These are phyloP conservation scores for Dinocampus coccinellae DNA, from an alignment of 2,888 invertebrate genomes.

Conservation along the genomic window DNA sequence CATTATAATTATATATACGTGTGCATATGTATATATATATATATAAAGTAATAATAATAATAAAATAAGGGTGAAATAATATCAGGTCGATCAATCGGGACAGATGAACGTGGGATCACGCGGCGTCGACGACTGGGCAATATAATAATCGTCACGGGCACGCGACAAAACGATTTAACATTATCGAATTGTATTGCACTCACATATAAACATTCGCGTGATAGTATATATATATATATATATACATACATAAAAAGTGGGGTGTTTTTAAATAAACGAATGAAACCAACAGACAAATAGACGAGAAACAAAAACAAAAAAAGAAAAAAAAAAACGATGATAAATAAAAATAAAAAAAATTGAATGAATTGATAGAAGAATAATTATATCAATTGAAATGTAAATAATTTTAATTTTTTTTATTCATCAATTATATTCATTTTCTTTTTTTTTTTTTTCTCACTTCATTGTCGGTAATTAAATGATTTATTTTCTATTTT, in stretches of 20 bases:
- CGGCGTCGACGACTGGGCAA: constrained; percentile 17
- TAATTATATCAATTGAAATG: no score
- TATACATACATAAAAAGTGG: no score
- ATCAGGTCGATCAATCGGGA: constrained; percentile 31
- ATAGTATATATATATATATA: background rate
- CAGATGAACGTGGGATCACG: constrained; percentile 25
- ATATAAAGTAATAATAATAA: no score
- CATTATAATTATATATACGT: background rate
- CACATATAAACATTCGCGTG: background rate
- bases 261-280: no score
- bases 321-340: background rate
- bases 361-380: background rate
- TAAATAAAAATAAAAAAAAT: background rate
- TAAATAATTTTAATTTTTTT: no score
- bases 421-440: no score
- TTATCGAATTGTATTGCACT: constrained; percentile 10
- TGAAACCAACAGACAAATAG: no score
- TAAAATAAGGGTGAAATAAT: background rate
- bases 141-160: constrained; percentile 31
- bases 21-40: no score
- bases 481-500: no score
- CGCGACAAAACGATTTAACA: constrained; percentile 30
- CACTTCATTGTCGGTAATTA: no score
- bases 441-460: no score
- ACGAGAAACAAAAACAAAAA: background rate